Conservation (phyloP, 2,113 vertebrate genomes). For the Pelvicachromis taeniatus region DNA sequence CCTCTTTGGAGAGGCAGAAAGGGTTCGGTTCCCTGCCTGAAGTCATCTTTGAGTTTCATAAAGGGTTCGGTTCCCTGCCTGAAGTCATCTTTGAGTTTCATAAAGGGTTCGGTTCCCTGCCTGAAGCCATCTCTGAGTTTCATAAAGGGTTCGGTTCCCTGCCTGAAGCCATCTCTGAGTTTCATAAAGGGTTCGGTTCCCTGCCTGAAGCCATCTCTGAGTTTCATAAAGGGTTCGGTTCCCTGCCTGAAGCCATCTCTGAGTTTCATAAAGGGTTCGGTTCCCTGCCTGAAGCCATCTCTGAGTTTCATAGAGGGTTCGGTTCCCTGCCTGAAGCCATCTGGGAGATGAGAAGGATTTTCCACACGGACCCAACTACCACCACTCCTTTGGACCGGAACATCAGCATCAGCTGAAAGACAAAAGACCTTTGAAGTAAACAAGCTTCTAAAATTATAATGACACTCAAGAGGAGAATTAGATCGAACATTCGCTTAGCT, state of each 20-base stretch:
- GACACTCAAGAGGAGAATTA: not conserved
- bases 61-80: not conserved
- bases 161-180: not conserved
- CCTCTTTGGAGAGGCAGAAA: not conserved
- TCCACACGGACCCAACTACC: slow-evolving; percentile 58
- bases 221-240: not conserved
- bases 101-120: no score
- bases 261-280: accelerated
- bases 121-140: no score
- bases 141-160: not conserved
- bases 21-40: no score
- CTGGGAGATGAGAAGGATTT: slow-evolving; percentile 9
- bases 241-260: not conserved
- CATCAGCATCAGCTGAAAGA: slow-evolving; percentile 37
- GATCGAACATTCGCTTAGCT: not conserved
- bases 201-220: not conserved
- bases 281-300: slow-evolving; percentile 28
- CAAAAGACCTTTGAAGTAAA: not conserved
- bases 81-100: not conserved
- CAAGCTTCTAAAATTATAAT: not conserved
- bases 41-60: no score
- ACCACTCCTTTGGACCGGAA: slow-evolving; percentile 39
- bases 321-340: slow-evolving; percentile 35
- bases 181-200: not conserved
- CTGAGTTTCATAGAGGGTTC: not conserved